Base-by-base conservation (phyloP, 2,888 invertebrate species). In the Schizotus pectinicornis region DNA sequence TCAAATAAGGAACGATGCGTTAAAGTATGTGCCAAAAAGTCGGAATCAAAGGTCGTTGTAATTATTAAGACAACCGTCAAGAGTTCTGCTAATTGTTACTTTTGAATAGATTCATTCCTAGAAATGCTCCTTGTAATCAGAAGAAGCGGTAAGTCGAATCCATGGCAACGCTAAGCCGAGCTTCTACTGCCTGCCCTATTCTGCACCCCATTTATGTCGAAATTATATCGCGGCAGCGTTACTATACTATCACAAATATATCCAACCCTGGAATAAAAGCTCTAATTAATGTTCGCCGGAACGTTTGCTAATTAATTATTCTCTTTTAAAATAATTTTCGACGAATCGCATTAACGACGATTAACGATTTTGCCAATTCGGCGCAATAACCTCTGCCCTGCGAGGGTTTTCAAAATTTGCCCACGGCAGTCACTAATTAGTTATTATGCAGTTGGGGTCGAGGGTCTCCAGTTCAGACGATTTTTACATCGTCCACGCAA, bases 81-180 rank as follows among this genome's bases (percentile, higher is more conserved):
- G 45, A 53, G 45, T 46, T 32, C 45, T 38, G 36, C 13, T 53
- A 53, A 53, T 53, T 53, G 53, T 54, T 56, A 48, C 37, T 56
- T 56, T 56, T 56, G 56, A 56, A 51, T 56, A 56, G 51, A 50
- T 57, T 51, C 47, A 43, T 54, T 58, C 54, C 50, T 59, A 53
- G 53, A 54, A 50, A 54, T 39, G 30, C 36, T 54, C 50, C 53
- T 59, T 43, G 50, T 59, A 37, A 55, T 64, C 22, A 22, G 22
- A 65, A 59, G 56, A 62, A 61, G 62, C 57, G 60, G 63, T 65
- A 67, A 66, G 64, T 64, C 63, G 67, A 64, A 41, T 59, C 66
- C 59, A 67, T 67, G 64, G 67, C 62, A 64, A 67, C 64, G 66
- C 58, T 67, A 67, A 67, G 64, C 63, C 57, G 62, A 37, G 63